Percentiles rank a stretch among this genome's conserved stretches.
phyloP scores from a whole-genome alignment of 2,888 invertebrate species.

The Leptura quadrifasciata region DNA sequence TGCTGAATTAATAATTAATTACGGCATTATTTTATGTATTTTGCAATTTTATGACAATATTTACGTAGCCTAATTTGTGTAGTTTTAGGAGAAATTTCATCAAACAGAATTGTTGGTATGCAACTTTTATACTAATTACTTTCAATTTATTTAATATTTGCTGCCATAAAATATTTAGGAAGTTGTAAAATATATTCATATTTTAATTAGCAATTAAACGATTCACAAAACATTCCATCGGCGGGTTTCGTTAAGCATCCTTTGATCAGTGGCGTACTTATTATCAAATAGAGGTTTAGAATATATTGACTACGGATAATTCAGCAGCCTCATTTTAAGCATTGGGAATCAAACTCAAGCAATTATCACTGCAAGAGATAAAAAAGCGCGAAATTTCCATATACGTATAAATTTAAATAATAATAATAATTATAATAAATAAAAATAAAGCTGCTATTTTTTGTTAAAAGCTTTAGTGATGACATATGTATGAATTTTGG shows the following conservation, averaged over 20 bases:
- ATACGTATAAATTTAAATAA: too few relatives aligned
- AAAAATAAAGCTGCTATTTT: too few relatives aligned
- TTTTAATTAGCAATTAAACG: slow-evolving; percentile 14
- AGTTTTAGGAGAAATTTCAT: slow-evolving; percentile 6
- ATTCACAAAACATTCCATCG: background rate
- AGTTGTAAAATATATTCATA: slow-evolving; percentile 18
- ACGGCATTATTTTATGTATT: background rate
- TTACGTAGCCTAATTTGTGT: slow-evolving; percentile 10
- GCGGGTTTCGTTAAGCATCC: background rate
- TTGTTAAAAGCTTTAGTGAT: too few relatives aligned
- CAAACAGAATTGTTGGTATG: background rate
- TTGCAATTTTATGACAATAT: slow-evolving; percentile 21
- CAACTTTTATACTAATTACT: slow-evolving; percentile 21
- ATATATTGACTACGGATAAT: too few relatives aligned
- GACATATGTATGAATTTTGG: too few relatives aligned
- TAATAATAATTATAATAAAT: too few relatives aligned
- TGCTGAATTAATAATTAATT: background rate
- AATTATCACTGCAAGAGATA: too few relatives aligned
- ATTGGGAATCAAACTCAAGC: too few relatives aligned
- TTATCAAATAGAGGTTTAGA: too few relatives aligned
- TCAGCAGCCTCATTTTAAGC: too few relatives aligned
- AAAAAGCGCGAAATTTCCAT: too few relatives aligned
- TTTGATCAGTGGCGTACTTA: too few relatives aligned
- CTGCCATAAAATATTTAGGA: slow-evolving; percentile 15
- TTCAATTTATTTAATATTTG: slow-evolving; percentile 22